Evolutionary conservation across 2,797 vertebrate genomes (phyloP).

Genomic region (Syndactyla subalaris): DNA sequence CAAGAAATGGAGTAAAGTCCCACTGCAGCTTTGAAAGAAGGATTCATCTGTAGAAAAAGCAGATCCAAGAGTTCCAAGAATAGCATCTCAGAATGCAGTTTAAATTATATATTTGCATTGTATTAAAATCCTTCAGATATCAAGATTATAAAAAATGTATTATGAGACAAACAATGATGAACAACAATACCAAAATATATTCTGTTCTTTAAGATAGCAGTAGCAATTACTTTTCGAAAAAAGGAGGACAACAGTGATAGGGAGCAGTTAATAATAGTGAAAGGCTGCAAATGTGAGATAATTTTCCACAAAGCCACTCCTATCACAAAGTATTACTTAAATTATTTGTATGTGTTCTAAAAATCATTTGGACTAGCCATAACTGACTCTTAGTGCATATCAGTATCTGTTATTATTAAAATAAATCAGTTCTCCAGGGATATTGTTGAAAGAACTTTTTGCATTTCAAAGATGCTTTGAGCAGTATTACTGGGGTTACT

Average conservation of each 20-base stretch:
- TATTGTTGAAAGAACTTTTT: neutral
- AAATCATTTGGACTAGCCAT: neutral
- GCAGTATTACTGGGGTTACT: neutral
- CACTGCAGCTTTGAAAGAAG: neutral
- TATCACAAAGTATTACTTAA: neutral
- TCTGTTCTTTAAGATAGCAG: neutral
- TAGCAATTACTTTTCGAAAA: neutral
- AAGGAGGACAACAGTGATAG: neutral
- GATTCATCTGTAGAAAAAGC: neutral
- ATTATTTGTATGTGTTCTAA: neutral
- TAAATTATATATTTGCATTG: neutral
- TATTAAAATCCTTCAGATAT: neutral
- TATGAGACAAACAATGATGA: neutral
- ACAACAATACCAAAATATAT: neutral
- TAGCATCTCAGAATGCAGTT: neutral
- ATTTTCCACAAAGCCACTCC: neutral
- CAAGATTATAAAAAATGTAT: neutral
- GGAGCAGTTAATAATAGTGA: neutral
- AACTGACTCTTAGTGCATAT: neutral
- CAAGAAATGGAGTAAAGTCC: neutral
- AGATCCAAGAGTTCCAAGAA: neutral
- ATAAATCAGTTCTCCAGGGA: neutral
- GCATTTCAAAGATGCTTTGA: constrained; percentile 30
- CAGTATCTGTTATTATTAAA: neutral
- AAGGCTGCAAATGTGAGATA: neutral